Evolutionary conservation across 1,140 invertebrate genomes (phyloP).

Genomic region (Harlomillsia oculata): DNA sequence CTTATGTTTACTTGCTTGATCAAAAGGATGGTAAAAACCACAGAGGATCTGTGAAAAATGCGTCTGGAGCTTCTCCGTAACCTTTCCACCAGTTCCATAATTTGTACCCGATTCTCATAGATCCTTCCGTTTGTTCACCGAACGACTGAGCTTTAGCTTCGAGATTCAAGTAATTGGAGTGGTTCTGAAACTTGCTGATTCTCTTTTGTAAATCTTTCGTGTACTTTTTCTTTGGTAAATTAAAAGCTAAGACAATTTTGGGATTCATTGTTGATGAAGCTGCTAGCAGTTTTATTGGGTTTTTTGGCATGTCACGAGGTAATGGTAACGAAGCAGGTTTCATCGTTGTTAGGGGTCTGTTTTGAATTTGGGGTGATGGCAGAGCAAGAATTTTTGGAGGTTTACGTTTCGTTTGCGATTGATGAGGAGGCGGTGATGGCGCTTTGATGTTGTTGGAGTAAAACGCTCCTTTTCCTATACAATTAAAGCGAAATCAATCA

Average conservation of each 20-base stretch:
- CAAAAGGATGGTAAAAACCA: slow-evolving; percentile 3
- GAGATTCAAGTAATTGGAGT: too few relatives aligned
- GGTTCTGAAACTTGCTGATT: not conserved
- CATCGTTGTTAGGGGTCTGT: too few relatives aligned
- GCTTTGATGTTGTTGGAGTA: too few relatives aligned
- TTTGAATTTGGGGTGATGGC: too few relatives aligned
- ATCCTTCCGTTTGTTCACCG: slow-evolving; percentile 1
- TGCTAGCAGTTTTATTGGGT: too few relatives aligned
- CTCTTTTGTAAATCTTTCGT: not conserved
- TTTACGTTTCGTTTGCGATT: too few relatives aligned
- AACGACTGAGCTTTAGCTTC: not conserved
- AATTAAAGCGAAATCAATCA: too few relatives aligned
- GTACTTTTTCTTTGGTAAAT: not conserved
- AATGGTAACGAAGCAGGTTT: too few relatives aligned
- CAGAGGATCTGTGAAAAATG: slow-evolving; percentile 4
- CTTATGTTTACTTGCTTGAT: slow-evolving; percentile 1
- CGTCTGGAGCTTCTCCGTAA: not conserved
- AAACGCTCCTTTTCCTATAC: too few relatives aligned
- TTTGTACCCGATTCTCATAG: slow-evolving; percentile 5
- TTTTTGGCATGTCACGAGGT: too few relatives aligned
- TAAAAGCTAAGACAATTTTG: not conserved
- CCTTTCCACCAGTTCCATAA: slow-evolving; percentile 9
- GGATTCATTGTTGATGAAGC: not conserved
- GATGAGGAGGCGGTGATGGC: too few relatives aligned
- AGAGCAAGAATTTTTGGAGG: too few relatives aligned